phyloP scores from a whole-genome alignment of 2,888 invertebrate species.

The Himalopsyche tibetana region DNA sequence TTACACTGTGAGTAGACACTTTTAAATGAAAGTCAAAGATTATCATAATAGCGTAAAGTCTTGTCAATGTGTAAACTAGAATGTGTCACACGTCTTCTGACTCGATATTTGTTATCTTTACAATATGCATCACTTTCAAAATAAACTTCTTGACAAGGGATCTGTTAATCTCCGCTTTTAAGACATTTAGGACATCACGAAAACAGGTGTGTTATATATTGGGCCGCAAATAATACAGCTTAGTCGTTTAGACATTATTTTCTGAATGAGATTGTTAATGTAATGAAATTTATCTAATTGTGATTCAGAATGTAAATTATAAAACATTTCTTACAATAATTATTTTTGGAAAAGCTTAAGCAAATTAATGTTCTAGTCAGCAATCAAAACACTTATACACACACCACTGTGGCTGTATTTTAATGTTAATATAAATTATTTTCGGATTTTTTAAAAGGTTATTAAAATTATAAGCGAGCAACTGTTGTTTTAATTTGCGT shows the following conservation, averaged over 20 bases:
- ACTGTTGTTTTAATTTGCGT: not conserved
- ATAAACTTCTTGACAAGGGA: slow-evolving; percentile 55
- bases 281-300: too few relatives aligned
- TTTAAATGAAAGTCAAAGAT: slow-evolving; percentile 32
- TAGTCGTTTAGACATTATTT: too few relatives aligned
- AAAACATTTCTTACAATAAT: too few relatives aligned
- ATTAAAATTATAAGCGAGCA: not conserved
- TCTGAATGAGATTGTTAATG: too few relatives aligned
- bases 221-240: not conserved
- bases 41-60: slow-evolving; percentile 46
- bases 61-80: slow-evolving; percentile 5
- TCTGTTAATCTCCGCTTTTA: slow-evolving; percentile 51
- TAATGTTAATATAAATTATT: not conserved
- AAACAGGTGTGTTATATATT: slow-evolving; percentile 27
- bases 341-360: too few relatives aligned
- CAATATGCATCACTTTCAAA: slow-evolving; percentile 60
- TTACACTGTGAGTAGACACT: not conserved
- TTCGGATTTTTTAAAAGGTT: too few relatives aligned
- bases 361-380: too few relatives aligned
- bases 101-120: slow-evolving; percentile 59
- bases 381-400: too few relatives aligned
- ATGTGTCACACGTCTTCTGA: slow-evolving; percentile 32
- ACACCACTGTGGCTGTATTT: too few relatives aligned
- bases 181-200: not conserved
- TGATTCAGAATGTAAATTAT: too few relatives aligned